Percentiles rank a stretch among this genome's conserved stretches.
phyloP scores from a whole-genome alignment of 2,888 invertebrate species.

The Gortyna flavago region DNA sequence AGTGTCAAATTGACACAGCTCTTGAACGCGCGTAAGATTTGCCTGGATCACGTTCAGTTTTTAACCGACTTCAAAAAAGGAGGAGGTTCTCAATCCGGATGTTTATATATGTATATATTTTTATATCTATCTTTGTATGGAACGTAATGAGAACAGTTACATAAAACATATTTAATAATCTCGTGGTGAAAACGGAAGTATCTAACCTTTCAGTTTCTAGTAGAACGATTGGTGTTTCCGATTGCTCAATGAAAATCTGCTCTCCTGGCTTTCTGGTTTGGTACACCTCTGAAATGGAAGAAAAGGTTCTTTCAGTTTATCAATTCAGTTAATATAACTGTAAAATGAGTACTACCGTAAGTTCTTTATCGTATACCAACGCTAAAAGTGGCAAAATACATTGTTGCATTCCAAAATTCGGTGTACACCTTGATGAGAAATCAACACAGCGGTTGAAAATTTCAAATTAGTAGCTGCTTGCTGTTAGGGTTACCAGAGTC shows the following conservation, averaged over 20 bases:
- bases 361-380: not conserved
- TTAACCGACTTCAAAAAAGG: too few relatives aligned
- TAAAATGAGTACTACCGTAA: not conserved
- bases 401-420: not conserved
- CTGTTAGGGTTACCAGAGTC: too few relatives aligned
- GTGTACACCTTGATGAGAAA: too few relatives aligned
- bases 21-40: not conserved
- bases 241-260: conserved; percentile 75
- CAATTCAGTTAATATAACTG: not conserved
- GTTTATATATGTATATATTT: too few relatives aligned
- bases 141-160: not conserved
- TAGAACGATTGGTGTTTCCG: conserved; percentile 79
- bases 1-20: not conserved
- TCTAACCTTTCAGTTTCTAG: conserved; percentile 83
- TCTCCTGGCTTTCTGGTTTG: conserved; percentile 76
- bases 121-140: too few relatives aligned
- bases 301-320: not conserved
- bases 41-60: not conserved
- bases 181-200: not conserved
- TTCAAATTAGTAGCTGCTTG: not conserved
- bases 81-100: too few relatives aligned
- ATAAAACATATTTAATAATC: not conserved
- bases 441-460: not conserved
- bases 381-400: not conserved
- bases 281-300: conserved; percentile 78